Base-by-base conservation (phyloP, 2,888 invertebrate species). In the Temnothorax ravouxi region DNA sequence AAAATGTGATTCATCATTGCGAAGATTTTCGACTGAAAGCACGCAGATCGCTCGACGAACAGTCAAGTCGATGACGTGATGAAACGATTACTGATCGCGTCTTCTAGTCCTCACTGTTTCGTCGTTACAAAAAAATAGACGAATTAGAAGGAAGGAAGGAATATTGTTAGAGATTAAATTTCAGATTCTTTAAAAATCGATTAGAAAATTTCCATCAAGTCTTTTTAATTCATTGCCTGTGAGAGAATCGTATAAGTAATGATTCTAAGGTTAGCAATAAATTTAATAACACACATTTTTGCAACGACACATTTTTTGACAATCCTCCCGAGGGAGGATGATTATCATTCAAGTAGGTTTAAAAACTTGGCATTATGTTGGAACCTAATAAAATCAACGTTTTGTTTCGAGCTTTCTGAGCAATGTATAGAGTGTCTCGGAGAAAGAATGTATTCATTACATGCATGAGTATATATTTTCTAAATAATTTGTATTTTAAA, bases 61-160 rank as follows among this genome's bases (percentile, higher is more conserved):
- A 82, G 34, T 76, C 54, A 84, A 52, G 47, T 84, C 29, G 64
- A 67, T 69, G 77, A 71, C 80, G 72, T 81, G 59, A 71, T 81
- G 59, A 71, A 83, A 67, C 34, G 62, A 69, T 84, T 85, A 83
- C 80, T 86, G 84, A 82, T 86, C 84, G 85, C 87, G 88, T 90
- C 89, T 90, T 92, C 92, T 92, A 92, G 92, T 92, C 92, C 89
- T 87, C 87, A 85, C 83, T 86, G 88, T 87, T 88, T 87, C 87
- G 85, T 87, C 83, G 71, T 67, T 41, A 56, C 52, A 44, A 72
- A 71, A 72, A n/a, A 52, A 25, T 34, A 74, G 44, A 56, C 15
- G 21, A 67, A 67, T 77, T 77, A 56, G 15, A 71, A 72, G 18
- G 15, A 25, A n/a, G 5, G 1, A 72, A 61, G 50, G 1, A 72